A percentile compares a stretch with the other conserved stretches of the same genome.
Conservation (phyloP, 2,113 vertebrate genomes). For the Macquaria australasica region DNA sequence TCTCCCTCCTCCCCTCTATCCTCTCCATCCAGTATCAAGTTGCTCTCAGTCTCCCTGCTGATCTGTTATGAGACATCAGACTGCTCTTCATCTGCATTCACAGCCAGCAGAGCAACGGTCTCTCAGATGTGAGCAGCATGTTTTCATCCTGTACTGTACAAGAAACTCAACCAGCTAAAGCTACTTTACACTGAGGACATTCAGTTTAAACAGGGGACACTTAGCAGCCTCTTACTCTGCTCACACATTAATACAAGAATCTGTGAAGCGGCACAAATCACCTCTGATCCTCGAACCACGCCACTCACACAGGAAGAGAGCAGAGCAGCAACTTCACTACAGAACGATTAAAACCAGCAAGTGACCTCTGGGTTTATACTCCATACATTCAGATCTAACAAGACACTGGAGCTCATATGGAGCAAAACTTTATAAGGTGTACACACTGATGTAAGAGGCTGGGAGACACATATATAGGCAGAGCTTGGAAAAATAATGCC, state of each 20-base stretch:
- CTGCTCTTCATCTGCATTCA: no score
- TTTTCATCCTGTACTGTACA: neutral
- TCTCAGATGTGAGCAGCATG: neutral
- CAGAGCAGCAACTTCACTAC: neutral
- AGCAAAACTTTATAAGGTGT: neutral
- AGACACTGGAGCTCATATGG: conserved; percentile 9
- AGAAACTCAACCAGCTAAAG: neutral
- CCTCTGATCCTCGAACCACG: conserved; percentile 25
- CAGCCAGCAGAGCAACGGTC: no score
- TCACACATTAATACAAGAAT: conserved; percentile 9
- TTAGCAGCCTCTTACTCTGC: conserved; percentile 9
- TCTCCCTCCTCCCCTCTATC: neutral
- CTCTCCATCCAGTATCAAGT: neutral
- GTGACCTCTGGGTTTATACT: conserved; percentile 21
- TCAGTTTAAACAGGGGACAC: neutral
- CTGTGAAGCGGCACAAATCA: conserved; percentile 35
- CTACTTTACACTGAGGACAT: conserved; percentile 3
- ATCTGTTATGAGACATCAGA: no score
- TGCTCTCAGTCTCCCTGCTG: no score
- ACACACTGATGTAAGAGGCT: neutral
- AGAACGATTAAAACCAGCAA: conserved; percentile 6
- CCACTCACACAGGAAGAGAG: conserved; percentile 9
- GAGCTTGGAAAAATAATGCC: no score
- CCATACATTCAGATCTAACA: conserved; percentile 21
- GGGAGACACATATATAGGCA: neutral